These are phyloP conservation scores for Ramphastos sulfuratus DNA, from an alignment of 2,113 vertebrate species.

Conservation along the genomic window DNA sequence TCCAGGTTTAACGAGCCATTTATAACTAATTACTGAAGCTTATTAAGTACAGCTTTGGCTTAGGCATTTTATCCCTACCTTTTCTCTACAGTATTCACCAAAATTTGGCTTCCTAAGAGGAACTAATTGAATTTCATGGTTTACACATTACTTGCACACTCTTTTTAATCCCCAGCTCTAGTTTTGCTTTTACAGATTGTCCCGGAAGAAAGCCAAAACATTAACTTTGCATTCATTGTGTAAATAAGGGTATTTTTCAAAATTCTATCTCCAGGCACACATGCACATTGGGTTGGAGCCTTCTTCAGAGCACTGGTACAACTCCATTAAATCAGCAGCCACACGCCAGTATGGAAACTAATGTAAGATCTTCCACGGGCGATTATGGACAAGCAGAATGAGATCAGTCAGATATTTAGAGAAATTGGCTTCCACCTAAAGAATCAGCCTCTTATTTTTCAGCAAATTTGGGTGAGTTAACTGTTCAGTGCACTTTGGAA, in stretches of 20 bases:
- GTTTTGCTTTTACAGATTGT: conserved; percentile 54
- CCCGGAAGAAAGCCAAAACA: conserved; percentile 71
- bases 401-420: neutral
- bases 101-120: conserved; percentile 73
- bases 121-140: conserved; percentile 77
- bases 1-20: conserved; percentile 63
- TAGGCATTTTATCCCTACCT: conserved; percentile 70
- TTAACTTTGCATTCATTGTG: conserved; percentile 51
- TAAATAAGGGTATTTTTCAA: conserved; percentile 41
- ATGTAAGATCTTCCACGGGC: neutral
- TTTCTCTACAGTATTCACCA: conserved; percentile 74
- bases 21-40: conserved; percentile 72
- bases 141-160: conserved; percentile 68
- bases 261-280: conserved; percentile 57
- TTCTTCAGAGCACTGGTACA: neutral
- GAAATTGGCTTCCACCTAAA: neutral
- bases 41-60: conserved; percentile 70
- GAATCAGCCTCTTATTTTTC: neutral
- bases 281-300: neutral
- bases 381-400: neutral
- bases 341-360: neutral
- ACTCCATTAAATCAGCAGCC: conserved; percentile 19
- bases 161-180: conserved; percentile 67
- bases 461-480: neutral
- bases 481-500: neutral